These are phyloP conservation scores for Tenthredo mesomela DNA, from an alignment of 2,888 invertebrate genomes.

Conservation along the genomic window DNA sequence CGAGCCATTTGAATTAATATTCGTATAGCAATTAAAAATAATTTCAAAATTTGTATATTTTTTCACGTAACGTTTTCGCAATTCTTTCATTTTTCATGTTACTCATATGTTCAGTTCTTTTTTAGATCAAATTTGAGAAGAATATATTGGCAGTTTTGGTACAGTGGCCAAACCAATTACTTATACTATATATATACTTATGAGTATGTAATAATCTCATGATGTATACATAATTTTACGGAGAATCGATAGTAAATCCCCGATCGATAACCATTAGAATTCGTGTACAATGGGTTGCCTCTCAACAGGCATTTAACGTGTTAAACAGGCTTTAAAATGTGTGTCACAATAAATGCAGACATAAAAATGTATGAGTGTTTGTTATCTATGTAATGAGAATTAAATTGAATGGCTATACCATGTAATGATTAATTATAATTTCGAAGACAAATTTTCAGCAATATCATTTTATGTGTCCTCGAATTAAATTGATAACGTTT, in stretches of 20 bases:
- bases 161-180: neutral
- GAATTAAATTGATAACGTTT: neutral
- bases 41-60: neutral
- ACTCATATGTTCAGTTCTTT: neutral
- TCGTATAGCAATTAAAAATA: neutral
- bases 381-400: neutral
- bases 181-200: neutral
- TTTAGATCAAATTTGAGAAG: neutral
- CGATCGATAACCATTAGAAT: neutral
- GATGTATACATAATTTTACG: neutral
- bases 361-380: neutral
- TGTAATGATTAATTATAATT: neutral
- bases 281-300: neutral
- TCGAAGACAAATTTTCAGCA: constrained; percentile 2
- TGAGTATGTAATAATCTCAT: neutral
- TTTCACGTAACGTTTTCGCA: neutral
- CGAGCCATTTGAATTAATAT: neutral
- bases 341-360: constrained; percentile 3
- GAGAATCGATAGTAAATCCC: neutral
- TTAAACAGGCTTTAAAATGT: neutral
- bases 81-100: neutral
- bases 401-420: neutral
- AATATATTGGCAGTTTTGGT: neutral
- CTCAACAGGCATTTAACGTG: neutral
- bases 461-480: neutral